A percentile compares a stretch with the other conserved stretches of the same genome.
Conservation (phyloP, 1,140 invertebrate genomes). For the Musca vetustissima region DNA sequence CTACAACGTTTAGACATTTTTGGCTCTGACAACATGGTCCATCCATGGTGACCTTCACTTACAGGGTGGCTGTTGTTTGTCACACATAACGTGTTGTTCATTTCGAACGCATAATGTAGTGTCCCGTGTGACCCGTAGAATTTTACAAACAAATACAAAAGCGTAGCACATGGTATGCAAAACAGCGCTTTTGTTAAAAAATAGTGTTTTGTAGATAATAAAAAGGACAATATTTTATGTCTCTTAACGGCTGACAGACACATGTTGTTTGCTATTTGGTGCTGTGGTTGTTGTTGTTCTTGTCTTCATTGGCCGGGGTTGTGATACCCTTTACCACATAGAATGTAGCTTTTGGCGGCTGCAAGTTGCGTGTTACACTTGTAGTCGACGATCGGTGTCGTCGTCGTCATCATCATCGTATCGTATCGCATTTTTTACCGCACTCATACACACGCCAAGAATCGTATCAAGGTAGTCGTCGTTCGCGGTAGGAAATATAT, state of each 20-base stretch:
- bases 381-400: background rate
- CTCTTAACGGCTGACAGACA: background rate
- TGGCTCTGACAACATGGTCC: background rate
- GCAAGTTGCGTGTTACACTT: slow-evolving; percentile 22
- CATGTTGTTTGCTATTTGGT: too few species aligned
- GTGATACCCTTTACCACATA: background rate
- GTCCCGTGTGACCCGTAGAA: too few species aligned
- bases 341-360: background rate
- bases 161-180: background rate
- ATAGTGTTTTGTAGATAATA: slow-evolving; percentile 17
- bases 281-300: background rate
- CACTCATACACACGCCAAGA: background rate
- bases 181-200: slow-evolving; percentile 11
- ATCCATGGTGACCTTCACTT: slow-evolving; percentile 16
- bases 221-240: slow-evolving; percentile 18
- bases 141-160: too few species aligned
- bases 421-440: background rate
- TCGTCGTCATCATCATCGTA: too few species aligned
- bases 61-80: slow-evolving; percentile 16
- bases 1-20: too few species aligned
- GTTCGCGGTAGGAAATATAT: too few species aligned
- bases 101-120: background rate
- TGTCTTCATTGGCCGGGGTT: background rate
- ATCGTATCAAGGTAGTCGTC: too few species aligned
- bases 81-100: background rate